These are phyloP conservation scores for Acarapis woodi DNA, from an alignment of 1,140 invertebrate genomes.

Conservation along the genomic window DNA sequence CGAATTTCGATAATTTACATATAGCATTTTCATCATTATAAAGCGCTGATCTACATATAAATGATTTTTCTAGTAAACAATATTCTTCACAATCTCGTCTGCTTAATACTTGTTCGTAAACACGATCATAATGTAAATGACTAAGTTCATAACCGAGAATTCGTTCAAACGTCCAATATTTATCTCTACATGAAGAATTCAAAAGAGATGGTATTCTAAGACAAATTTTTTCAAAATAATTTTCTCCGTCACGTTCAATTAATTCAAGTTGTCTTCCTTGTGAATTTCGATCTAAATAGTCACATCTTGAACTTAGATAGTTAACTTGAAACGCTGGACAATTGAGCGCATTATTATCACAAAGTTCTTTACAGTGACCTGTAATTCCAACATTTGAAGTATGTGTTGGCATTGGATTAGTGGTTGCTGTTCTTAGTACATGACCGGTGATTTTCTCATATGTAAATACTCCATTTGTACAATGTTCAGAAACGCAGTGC, in stretches of 20 bases:
- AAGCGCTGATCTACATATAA: slow-evolving; percentile 20
- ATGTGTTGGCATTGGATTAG: slow-evolving; percentile 16
- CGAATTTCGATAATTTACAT: slow-evolving; percentile 20
- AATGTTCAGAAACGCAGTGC: slow-evolving; percentile 17
- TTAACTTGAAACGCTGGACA: slow-evolving; percentile 22
- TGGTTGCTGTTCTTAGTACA: slow-evolving; percentile 18
- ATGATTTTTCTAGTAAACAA: slow-evolving; percentile 18
- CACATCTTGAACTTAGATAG: slow-evolving; percentile 19
- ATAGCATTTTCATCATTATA: slow-evolving; percentile 20
- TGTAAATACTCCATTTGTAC: slow-evolving; percentile 21
- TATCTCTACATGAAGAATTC: slow-evolving; percentile 16
- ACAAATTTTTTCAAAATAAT: slow-evolving; percentile 24
- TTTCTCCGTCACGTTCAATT: slow-evolving; percentile 17
- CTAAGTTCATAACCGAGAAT: slow-evolving; percentile 20
- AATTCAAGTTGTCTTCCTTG: slow-evolving; percentile 20
- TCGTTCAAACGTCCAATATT: slow-evolving; percentile 23
- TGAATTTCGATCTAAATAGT: slow-evolving; percentile 22
- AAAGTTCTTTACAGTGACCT: slow-evolving; percentile 17
- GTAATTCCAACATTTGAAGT: slow-evolving; percentile 18
- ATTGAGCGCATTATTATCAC: slow-evolving; percentile 18
- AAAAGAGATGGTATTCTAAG: slow-evolving; percentile 16
- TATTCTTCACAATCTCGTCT: slow-evolving; percentile 21
- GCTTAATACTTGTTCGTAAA: slow-evolving; percentile 18
- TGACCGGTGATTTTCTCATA: slow-evolving; percentile 23
- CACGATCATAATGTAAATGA: slow-evolving; percentile 16